These are phyloP conservation scores for Parotocinclus haroldoi DNA, from an alignment of 2,797 vertebrate genomes.

Conservation along the genomic window DNA sequence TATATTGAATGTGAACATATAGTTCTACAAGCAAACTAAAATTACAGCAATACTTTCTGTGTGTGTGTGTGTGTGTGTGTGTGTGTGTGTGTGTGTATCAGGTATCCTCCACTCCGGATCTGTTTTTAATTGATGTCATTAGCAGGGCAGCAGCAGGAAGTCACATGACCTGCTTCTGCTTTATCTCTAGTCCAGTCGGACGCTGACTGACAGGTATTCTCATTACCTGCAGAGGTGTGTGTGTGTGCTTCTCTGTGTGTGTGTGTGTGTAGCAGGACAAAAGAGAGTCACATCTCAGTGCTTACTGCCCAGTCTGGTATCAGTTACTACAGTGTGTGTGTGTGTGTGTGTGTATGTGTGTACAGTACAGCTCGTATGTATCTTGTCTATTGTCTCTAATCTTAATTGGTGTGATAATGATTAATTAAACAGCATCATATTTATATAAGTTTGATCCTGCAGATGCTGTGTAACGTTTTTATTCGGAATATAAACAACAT, in stretches of 20 bases:
- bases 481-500: too few relatives aligned
- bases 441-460: too few relatives aligned
- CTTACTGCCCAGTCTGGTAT: neutral
- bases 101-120: slow-evolving; percentile 38
- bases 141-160: slow-evolving; percentile 45
- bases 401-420: too few relatives aligned
- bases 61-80: slow-evolving; percentile 25
- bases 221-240: slow-evolving; percentile 37
- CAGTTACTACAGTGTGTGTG: slow-evolving; percentile 7
- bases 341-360: slow-evolving; percentile 2
- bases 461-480: too few relatives aligned
- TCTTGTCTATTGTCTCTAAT: too few relatives aligned
- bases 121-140: slow-evolving; percentile 49
- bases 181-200: slow-evolving; percentile 43
- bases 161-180: slow-evolving; percentile 42
- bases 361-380: neutral
- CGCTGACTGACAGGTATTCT: slow-evolving; percentile 41
- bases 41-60: too few relatives aligned
- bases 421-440: too few relatives aligned
- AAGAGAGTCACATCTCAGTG: neutral
- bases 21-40: too few relatives aligned
- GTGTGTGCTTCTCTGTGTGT: slow-evolving; percentile 28
- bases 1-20: too few relatives aligned
- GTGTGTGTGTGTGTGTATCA: slow-evolving; percentile 40
- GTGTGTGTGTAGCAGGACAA: slow-evolving; percentile 16